A percentile compares a stretch with the other conserved stretches of the same genome.
Conservation (phyloP, 1,140 invertebrate genomes). For the Spodoptera litura region DNA sequence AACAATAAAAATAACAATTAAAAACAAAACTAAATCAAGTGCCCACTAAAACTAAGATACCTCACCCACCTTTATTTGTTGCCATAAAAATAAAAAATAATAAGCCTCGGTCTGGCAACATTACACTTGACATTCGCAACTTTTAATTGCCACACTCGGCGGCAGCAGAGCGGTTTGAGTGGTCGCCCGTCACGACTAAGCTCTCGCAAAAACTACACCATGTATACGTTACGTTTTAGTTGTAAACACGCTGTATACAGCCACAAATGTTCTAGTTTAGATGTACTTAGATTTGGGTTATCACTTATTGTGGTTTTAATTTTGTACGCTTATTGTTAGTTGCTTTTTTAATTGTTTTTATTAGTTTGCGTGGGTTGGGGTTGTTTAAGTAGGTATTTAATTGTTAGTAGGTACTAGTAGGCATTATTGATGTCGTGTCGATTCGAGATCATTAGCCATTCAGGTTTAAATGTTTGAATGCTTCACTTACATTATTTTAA, state of each 20-base stretch:
- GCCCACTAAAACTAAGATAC: conserved; percentile 22
- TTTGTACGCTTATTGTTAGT: not conserved
- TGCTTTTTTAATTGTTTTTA: too few relatives aligned
- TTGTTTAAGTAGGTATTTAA: too few relatives aligned
- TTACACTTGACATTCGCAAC: conserved; percentile 81
- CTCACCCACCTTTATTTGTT: conserved; percentile 57
- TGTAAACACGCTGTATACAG: conserved; percentile 61
- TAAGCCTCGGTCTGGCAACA: conserved; percentile 64
- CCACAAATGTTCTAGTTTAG: conserved; percentile 49
- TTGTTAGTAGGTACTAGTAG: too few relatives aligned
- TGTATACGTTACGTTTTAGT: conserved; percentile 54
- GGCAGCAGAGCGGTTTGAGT: conserved; percentile 66
- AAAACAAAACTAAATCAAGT: conserved; percentile 25
- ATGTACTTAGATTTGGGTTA: conserved; percentile 20
- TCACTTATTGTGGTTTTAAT: conserved; percentile 5
- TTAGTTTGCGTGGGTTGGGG: too few relatives aligned
- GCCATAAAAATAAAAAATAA: conserved; percentile 78
- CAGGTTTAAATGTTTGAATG: too few relatives aligned
- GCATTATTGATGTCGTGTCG: too few relatives aligned
- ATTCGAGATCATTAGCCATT: too few relatives aligned
- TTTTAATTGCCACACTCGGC: conserved; percentile 83
- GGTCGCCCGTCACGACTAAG: conserved; percentile 64
- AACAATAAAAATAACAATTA: not conserved
- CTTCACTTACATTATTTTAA: too few relatives aligned
- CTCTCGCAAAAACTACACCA: conserved; percentile 67